These are phyloP conservation scores for Pelecanus crispus DNA, from an alignment of 2,113 vertebrate species.

Conservation along the genomic window DNA sequence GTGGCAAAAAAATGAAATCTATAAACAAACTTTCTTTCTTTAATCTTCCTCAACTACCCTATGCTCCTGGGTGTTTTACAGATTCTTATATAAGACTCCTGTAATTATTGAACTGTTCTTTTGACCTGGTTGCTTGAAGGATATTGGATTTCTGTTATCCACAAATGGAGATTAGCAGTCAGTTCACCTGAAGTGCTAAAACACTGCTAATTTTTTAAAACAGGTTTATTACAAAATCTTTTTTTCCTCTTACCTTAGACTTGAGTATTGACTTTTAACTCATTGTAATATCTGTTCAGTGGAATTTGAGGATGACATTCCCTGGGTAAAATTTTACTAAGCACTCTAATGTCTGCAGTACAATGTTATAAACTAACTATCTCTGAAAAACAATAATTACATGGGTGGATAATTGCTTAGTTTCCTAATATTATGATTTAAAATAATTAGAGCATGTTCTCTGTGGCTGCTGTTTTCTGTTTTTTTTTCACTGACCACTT, in stretches of 20 bases:
- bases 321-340: not conserved
- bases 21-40: slow-evolving; percentile 63
- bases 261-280: not conserved
- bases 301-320: not conserved
- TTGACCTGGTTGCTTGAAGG: slow-evolving; percentile 38
- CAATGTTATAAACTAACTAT: not conserved
- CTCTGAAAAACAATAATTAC: not conserved
- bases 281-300: not conserved
- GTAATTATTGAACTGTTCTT: slow-evolving; percentile 55
- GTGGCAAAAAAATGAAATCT: slow-evolving; percentile 63
- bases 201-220: not conserved
- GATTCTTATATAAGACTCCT: slow-evolving; percentile 35
- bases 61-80: slow-evolving; percentile 53
- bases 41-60: slow-evolving; percentile 35
- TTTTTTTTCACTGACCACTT: not conserved
- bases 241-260: not conserved
- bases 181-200: slow-evolving; percentile 22
- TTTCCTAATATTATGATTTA: not conserved
- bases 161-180: slow-evolving; percentile 38
- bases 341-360: not conserved
- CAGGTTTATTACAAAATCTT: not conserved
- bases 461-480: not conserved
- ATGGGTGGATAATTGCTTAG: not conserved
- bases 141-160: slow-evolving; percentile 42
- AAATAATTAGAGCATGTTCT: not conserved